Conservation (phyloP, 2,888 invertebrate species). For the Sarcophaga subvicina region DNA sequence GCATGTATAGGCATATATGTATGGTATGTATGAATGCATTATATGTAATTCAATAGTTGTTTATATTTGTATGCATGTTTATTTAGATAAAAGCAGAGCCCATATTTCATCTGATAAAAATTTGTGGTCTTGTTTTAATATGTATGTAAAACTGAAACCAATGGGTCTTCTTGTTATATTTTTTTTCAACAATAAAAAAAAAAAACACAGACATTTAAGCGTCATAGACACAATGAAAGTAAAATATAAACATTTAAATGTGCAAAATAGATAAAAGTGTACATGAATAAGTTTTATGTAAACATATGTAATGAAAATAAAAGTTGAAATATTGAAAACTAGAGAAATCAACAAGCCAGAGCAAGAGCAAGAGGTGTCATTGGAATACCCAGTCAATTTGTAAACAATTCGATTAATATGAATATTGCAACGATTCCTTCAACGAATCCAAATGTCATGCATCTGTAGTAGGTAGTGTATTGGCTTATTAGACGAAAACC, state of each 20-base stretch:
- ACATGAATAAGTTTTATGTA: constrained; percentile 39
- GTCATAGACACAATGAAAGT: constrained; percentile 32
- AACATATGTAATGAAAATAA: neutral
- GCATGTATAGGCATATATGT: neutral
- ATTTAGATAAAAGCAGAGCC: neutral
- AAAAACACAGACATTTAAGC: constrained; percentile 31
- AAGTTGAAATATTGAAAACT: neutral
- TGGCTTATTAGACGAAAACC: too few species aligned
- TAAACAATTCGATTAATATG: too few species aligned
- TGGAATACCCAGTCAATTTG: too few species aligned
- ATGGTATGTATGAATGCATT: neutral
- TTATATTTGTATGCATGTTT: neutral
- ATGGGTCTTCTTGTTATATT: constrained; percentile 4
- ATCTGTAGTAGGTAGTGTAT: too few species aligned
- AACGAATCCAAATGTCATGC: too few species aligned
- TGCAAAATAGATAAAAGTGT: constrained; percentile 27
- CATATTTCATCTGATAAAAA: constrained; percentile 61
- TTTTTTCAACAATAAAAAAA: neutral
- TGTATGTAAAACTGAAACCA: constrained; percentile 10
- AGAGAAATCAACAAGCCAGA: too few species aligned
- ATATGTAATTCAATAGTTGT: neutral
- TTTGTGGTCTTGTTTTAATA: constrained; percentile 31
- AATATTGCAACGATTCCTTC: too few species aligned
- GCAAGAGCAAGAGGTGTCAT: too few species aligned
- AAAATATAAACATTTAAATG: constrained; percentile 31